A percentile compares a stretch with the other conserved stretches of the same genome.
phyloP scores from a whole-genome alignment of 2,797 vertebrate species.

The Spizella passerina region DNA sequence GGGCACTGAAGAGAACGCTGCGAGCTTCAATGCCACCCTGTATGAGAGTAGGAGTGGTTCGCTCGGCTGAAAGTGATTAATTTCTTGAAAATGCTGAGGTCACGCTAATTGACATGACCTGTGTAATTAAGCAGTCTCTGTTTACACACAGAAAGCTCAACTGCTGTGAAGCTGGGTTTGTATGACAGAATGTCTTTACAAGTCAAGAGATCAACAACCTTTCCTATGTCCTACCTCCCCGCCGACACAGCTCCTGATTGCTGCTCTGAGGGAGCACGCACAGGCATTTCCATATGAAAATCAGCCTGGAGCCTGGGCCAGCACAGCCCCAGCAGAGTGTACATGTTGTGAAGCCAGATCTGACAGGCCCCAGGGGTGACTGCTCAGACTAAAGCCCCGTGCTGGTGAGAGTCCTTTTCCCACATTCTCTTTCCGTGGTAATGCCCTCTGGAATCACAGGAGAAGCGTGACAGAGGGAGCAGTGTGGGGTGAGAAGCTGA shows the following conservation, averaged over 20 bases:
- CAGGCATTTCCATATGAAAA: constrained; percentile 70
- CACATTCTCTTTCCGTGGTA: neutral
- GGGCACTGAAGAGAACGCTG: constrained; percentile 36
- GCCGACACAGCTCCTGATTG: constrained; percentile 71
- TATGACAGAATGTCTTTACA: constrained; percentile 82
- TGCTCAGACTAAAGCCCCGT: constrained; percentile 12
- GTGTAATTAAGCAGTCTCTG: constrained; percentile 85
- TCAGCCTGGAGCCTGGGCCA: constrained; percentile 24
- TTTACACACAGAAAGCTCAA: constrained; percentile 79
- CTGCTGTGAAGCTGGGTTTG: constrained; percentile 72
- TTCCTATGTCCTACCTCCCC: constrained; percentile 74
- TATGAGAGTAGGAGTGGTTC: constrained; percentile 58
- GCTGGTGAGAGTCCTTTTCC: constrained; percentile 11
- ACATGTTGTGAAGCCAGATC: constrained; percentile 21
- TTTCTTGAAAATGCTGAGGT: constrained; percentile 82
- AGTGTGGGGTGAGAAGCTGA: neutral
- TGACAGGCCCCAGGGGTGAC: constrained; percentile 39
- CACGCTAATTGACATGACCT: constrained; percentile 83
- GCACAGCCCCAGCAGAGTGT: constrained; percentile 33
- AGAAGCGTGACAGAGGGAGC: neutral
- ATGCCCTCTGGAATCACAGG: neutral
- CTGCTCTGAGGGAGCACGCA: constrained; percentile 60
- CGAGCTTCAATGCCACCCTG: constrained; percentile 56
- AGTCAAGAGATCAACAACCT: constrained; percentile 82
- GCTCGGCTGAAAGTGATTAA: constrained; percentile 78